These are phyloP conservation scores for Coremacera marginata DNA, from an alignment of 2,888 invertebrate genomes.

Conservation along the genomic window DNA sequence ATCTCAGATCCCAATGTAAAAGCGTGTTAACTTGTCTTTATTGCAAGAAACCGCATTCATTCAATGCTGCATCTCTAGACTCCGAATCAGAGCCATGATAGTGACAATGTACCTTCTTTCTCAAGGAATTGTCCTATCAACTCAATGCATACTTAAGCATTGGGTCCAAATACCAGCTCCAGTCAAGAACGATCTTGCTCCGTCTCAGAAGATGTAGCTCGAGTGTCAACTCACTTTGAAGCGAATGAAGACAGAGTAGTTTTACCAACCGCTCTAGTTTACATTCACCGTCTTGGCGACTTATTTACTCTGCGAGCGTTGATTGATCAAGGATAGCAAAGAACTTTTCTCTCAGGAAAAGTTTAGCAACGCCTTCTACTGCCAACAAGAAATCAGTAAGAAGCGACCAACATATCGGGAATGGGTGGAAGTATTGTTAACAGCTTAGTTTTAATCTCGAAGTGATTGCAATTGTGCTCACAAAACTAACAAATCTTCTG, in stretches of 20 bases:
- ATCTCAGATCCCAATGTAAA: no score
- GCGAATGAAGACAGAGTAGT: slow-evolving; percentile 2
- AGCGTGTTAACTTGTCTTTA: no score
- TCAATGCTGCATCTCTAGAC: neutral
- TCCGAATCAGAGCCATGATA: neutral
- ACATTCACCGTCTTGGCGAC: slow-evolving; percentile 14
- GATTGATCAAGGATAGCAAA: slow-evolving; percentile 35
- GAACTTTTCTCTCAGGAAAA: slow-evolving; percentile 24
- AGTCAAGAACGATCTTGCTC: neutral
- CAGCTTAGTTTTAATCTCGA: neutral
- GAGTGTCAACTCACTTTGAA: neutral
- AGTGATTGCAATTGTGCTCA: neutral
- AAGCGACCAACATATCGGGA: slow-evolving; percentile 24
- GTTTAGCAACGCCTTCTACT: neutral
- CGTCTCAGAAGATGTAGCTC: no score
- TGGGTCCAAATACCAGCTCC: neutral
- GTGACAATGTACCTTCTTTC: neutral
- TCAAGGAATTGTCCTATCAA: neutral
- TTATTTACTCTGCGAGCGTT: slow-evolving; percentile 28
- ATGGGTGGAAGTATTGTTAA: slow-evolving; percentile 12
- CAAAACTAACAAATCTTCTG: neutral
- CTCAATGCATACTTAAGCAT: neutral
- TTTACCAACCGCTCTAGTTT: neutral
- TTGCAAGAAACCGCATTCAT: neutral
- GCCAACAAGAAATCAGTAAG: slow-evolving; percentile 16